Evolutionary conservation across 37 sponge, comb jelly and placozoan species (phyloP), one percentile per base, ranked within the genome.

Genomic region (Aphrocallistes beatrix): DNA sequence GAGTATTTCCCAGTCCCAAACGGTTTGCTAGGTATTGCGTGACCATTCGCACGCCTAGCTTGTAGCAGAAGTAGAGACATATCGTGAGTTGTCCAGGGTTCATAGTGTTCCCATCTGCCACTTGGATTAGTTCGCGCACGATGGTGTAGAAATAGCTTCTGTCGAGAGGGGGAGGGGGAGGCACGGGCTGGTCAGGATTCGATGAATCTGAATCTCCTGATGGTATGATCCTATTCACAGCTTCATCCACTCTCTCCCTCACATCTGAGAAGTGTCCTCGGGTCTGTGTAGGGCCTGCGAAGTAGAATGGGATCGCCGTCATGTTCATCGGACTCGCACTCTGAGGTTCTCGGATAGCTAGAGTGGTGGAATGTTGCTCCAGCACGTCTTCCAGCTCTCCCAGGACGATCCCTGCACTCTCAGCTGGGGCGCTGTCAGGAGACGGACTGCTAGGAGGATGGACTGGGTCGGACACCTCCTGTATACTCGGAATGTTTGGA

Each of bases 351-450:
- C 28, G 17, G 10, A 13, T 28, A 8, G 3, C 17, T 3, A 60
- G 28, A 13, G 75, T 6, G 34, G 10, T 13, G 17, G 75, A 60
- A 30, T 60, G 75, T 6, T 60, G 75, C 75, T 60, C 75, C n/a
- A 60, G 34, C 75, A 60, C 75, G 34, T 60, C 75, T 60, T 30
- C 75, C 75, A 60, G 21, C 75, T 60, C 75, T 3, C 75, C 75
- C 17, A 60, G 75, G 25, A 13, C 75, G 3, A 28, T 30, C 3
- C 75, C 75, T 13, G n/a, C 75, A 19, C 75, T 19, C 75, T 60
- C 75, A 28, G 75, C 75, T 6, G 75, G 75, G n/a, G 75, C 28
- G n/a, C 75, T 60, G 3, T 60, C 75, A n/a, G n/a, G n/a, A n/a
- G n/a, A n/a, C n/a, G n/a, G n/a, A n/a, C n/a, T n/a, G n/a, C 17